Percentiles rank a stretch among this genome's conserved stretches.
Evolutionary conservation across 2,888 invertebrate genomes (phyloP).

Genomic region (Mythimna vitellina): DNA sequence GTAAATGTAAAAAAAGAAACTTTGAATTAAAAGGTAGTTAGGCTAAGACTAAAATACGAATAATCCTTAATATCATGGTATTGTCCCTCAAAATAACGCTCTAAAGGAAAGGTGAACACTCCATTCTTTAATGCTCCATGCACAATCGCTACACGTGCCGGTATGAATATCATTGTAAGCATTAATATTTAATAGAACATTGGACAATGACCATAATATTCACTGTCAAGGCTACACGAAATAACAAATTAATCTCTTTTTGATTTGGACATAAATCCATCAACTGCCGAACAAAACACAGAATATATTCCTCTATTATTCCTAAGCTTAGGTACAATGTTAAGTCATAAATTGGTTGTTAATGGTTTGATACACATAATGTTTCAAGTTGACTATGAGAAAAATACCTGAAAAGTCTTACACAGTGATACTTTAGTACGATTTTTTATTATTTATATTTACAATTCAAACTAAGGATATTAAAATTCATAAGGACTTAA

Average conservation of each 20-base stretch:
- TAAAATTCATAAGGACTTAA: too few species aligned
- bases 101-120: neutral
- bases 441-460: neutral
- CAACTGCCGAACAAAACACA: conserved; percentile 14
- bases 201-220: conserved; percentile 27
- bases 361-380: neutral
- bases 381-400: neutral
- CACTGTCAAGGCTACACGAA: conserved; percentile 40
- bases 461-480: neutral
- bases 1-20: too few species aligned
- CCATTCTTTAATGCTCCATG: conserved; percentile 16
- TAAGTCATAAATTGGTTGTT: conserved; percentile 1
- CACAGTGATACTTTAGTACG: neutral
- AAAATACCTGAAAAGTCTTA: neutral
- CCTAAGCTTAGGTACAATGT: neutral
- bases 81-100: too few species aligned
- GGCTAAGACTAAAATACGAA: too few species aligned
- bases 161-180: conserved; percentile 10
- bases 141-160: neutral
- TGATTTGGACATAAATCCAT: conserved; percentile 29
- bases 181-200: conserved; percentile 44
- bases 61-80: too few species aligned
- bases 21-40: too few species aligned
- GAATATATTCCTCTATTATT: conserved; percentile 14
- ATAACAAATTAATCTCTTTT: conserved; percentile 27